A percentile compares a stretch with the other conserved stretches of the same genome.
Evolutionary conservation across 2,888 invertebrate genomes (phyloP).

Genomic region (Ashinkailepas kermadecensis): DNA sequence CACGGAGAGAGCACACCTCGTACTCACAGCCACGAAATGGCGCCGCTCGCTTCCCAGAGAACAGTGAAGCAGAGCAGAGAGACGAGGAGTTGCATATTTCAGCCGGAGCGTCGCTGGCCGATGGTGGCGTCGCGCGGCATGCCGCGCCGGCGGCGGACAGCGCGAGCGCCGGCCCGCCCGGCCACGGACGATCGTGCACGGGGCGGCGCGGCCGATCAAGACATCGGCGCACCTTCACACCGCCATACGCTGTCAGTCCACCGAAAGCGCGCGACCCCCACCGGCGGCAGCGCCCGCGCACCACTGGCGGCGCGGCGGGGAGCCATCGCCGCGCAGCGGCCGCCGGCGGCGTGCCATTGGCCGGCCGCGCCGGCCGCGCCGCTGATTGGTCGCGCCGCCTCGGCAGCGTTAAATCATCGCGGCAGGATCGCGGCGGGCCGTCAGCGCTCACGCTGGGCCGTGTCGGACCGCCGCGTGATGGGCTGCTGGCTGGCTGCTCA

Average conservation of each 20-base stretch:
- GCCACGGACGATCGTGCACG: not conserved
- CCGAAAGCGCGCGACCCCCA: not conserved
- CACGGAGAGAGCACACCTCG: too few relatives aligned
- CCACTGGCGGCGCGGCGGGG: conserved; percentile 1
- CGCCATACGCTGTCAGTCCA: too few relatives aligned
- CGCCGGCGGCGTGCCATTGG: not conserved
- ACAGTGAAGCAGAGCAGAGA: not conserved
- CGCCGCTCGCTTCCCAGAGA: conserved; percentile 1
- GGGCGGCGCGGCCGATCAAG: too few relatives aligned
- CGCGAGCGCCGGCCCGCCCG: not conserved
- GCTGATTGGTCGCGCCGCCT: not conserved
- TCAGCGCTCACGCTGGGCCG: too few relatives aligned
- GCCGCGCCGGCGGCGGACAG: not conserved
- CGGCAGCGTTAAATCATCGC: not conserved
- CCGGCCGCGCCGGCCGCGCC: not conserved
- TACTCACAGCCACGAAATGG: conserved; percentile 12
- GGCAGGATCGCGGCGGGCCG: not conserved
- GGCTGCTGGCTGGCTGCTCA: too few relatives aligned
- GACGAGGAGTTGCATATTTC: not conserved
- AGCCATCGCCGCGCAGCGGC: conserved; percentile 1
- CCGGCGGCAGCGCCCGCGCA: not conserved
- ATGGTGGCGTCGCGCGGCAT: not conserved
- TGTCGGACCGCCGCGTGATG: too few relatives aligned
- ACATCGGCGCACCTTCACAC: too few relatives aligned
- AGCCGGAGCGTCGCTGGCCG: too few relatives aligned